A percentile compares a stretch with the other conserved stretches of the same genome.
Conservation (phyloP, 2,888 invertebrate genomes). For the Drosophila hawaiiensis region DNA sequence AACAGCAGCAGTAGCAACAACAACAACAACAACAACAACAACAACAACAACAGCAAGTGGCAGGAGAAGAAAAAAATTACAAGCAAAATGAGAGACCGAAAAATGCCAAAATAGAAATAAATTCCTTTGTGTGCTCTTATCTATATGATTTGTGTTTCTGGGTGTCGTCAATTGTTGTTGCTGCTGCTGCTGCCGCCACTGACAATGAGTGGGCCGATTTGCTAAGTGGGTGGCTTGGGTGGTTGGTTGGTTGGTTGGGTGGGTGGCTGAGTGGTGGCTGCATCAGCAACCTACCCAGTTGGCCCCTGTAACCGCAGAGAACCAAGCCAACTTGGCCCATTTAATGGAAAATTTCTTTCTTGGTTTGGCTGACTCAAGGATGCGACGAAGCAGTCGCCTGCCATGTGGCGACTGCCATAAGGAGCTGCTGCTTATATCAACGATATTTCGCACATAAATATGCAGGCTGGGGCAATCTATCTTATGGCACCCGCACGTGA, state of each 20-base stretch:
- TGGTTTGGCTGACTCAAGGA: constrained; percentile 29
- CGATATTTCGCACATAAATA: constrained; percentile 83
- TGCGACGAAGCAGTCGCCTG: constrained; percentile 27
- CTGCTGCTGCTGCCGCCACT: constrained; percentile 44
- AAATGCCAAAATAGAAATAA: constrained; percentile 82
- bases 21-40: constrained; percentile 19
- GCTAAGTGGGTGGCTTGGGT: constrained; percentile 35
- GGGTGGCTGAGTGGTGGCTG: constrained; percentile 24
- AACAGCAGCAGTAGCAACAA: constrained; percentile 28
- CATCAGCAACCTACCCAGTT: constrained; percentile 32
- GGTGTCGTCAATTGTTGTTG: constrained; percentile 80
- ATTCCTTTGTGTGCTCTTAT: constrained; percentile 85
- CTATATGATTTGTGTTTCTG: constrained; percentile 85
- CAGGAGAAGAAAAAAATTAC: constrained; percentile 41
- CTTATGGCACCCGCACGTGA: constrained; percentile 75
- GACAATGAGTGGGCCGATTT: constrained; percentile 75
- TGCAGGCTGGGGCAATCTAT: constrained; percentile 75
- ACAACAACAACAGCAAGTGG: background rate
- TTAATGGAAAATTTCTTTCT: constrained; percentile 43
- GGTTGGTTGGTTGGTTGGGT: constrained; percentile 1
- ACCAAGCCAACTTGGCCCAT: constrained; percentile 38
- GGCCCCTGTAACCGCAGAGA: constrained; percentile 39
- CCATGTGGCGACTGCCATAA: constrained; percentile 60
- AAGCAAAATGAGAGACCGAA: constrained; percentile 65
- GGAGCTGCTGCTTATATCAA: constrained; percentile 58